phyloP scores from a whole-genome alignment of 2,113 vertebrate genomes.

The Bos indicus region DNA sequence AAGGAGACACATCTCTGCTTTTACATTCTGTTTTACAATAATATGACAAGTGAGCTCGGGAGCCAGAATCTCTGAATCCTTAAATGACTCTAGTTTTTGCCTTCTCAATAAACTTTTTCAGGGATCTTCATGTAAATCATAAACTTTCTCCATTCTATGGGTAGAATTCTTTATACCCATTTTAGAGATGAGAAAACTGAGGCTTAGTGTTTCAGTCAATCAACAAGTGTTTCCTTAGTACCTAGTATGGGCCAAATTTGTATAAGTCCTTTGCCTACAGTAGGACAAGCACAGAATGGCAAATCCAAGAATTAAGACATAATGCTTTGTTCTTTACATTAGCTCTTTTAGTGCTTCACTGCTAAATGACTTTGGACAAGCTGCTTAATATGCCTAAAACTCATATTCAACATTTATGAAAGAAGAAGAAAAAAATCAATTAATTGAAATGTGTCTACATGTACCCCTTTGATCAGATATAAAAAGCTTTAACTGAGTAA shows the following conservation, averaged over 20 bases:
- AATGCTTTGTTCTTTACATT: background rate
- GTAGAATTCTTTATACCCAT: background rate
- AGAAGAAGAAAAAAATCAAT: background rate
- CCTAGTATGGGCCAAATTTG: background rate
- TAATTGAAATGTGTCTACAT: background rate
- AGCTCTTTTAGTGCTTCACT: background rate
- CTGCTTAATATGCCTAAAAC: background rate
- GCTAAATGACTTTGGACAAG: background rate
- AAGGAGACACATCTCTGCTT: background rate
- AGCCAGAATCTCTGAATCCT: background rate
- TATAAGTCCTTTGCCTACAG: background rate
- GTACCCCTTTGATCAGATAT: background rate
- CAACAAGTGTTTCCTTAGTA: background rate
- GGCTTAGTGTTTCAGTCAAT: background rate
- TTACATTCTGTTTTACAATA: background rate
- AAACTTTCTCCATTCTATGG: background rate
- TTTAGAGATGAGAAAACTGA: background rate
- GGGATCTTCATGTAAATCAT: background rate
- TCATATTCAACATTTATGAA: background rate
- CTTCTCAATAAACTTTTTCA: background rate
- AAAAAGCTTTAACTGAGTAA: background rate
- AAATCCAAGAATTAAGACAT: background rate
- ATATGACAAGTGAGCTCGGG: background rate
- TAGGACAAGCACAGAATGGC: background rate
- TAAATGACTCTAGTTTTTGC: background rate